Evolutionary conservation across 2,888 invertebrate genomes (phyloP).

Genomic region (Tetrapedia diversipes): DNA sequence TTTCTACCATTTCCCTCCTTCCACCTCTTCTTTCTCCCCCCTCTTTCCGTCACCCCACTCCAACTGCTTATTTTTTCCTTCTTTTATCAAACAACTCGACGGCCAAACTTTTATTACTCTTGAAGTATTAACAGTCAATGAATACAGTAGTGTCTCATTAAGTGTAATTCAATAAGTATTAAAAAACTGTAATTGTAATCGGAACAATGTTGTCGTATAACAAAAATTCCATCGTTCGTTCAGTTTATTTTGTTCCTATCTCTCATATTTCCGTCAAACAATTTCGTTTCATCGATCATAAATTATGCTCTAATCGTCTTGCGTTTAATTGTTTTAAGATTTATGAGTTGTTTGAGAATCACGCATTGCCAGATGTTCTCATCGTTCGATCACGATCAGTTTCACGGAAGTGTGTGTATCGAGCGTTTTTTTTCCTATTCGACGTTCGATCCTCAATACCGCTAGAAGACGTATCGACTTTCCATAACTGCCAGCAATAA

Average conservation of each 20-base stretch:
- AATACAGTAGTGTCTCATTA: too few species aligned
- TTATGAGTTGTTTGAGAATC: conserved; percentile 19
- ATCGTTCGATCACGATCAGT: conserved; percentile 34
- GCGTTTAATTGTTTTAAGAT: background rate
- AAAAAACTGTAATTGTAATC: too few species aligned
- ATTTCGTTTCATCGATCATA: background rate
- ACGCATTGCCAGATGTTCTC: conserved; percentile 5
- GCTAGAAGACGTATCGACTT: background rate
- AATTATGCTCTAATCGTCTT: conserved; percentile 1
- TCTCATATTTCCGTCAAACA: too few species aligned
- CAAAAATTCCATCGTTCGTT: too few species aligned
- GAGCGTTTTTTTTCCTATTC: conserved; percentile 26
- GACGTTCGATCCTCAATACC: conserved; percentile 11
- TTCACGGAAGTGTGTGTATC: conserved; percentile 1
- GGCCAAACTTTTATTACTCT: conserved; percentile 38
- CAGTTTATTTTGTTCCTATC: too few species aligned
- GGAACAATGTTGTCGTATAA: too few species aligned
- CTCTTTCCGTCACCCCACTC: too few species aligned
- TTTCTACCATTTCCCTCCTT: background rate
- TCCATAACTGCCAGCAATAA: conserved; percentile 46
- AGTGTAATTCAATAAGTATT: too few species aligned
- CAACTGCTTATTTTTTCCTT: too few species aligned
- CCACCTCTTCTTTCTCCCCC: background rate
- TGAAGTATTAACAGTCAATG: too few species aligned
- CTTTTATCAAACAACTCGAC: conserved; percentile 45